Conservation (phyloP, 2,888 invertebrate genomes). For the Seira ritae region DNA sequence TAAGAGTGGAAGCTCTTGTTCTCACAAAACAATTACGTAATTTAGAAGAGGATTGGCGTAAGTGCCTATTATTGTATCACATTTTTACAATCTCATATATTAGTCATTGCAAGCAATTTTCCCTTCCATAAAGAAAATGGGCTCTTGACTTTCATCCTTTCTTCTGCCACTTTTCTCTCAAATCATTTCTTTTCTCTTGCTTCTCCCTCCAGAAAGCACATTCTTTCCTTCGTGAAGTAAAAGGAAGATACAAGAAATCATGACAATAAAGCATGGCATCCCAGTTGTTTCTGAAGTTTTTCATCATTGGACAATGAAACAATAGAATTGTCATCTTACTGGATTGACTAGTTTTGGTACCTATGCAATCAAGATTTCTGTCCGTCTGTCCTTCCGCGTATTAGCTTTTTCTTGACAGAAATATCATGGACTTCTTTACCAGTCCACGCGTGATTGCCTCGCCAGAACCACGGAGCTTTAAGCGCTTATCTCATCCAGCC, state of each 20-base stretch:
- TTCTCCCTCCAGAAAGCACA: background rate
- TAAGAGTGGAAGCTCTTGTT: background rate
- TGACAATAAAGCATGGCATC: constrained; percentile 9
- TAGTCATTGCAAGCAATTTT: constrained; percentile 5
- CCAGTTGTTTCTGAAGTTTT: constrained; percentile 18
- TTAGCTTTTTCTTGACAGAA: no score
- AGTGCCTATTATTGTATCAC: constrained; percentile 21
- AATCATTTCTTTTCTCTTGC: background rate
- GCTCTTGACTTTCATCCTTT: constrained; percentile 18
- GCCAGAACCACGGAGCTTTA: no score
- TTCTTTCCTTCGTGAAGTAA: background rate
- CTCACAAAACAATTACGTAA: constrained; percentile 12
- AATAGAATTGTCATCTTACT: constrained; percentile 18
- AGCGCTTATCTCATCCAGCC: no score
- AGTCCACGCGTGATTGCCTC: no score
- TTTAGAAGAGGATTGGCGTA: constrained; percentile 12
- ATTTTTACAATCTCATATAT: constrained; percentile 19
- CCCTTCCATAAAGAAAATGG: constrained; percentile 8
- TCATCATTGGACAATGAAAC: background rate
- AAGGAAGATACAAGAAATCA: background rate
- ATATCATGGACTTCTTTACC: no score
- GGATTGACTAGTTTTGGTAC: background rate
- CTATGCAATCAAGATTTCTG: no score
- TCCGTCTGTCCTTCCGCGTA: no score
- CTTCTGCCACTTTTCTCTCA: background rate